phyloP scores from a whole-genome alignment of 2,113 vertebrate genomes.

The Octodon degus region DNA sequence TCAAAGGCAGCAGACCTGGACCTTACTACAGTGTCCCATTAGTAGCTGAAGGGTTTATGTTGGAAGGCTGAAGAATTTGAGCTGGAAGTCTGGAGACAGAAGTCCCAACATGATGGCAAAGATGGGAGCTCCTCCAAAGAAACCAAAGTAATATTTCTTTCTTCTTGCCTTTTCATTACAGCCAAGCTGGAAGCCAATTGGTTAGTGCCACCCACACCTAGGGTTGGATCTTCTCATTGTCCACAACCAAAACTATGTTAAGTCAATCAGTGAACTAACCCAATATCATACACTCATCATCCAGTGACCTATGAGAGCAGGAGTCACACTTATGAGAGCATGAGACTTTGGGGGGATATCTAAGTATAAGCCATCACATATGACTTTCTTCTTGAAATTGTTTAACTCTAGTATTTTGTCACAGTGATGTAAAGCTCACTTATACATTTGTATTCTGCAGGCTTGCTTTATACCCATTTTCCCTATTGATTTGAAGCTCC shows the following conservation, averaged over 20 bases:
- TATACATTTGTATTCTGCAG: too few relatives aligned
- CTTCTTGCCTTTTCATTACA: neutral
- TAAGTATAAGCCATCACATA: neutral
- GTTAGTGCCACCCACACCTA: neutral
- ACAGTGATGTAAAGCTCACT: neutral
- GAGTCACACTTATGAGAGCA: neutral
- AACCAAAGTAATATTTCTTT: neutral
- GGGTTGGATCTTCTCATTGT: neutral
- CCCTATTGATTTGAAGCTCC: neutral
- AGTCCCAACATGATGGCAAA: neutral
- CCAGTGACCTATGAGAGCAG: neutral
- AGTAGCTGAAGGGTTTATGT: neutral
- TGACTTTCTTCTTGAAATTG: neutral
- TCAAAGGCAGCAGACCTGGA: too few relatives aligned
- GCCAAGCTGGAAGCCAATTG: neutral
- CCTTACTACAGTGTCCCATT: too few relatives aligned
- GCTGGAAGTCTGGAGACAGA: neutral
- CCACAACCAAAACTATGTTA: neutral
- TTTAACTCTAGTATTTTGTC: neutral
- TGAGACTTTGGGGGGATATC: neutral
- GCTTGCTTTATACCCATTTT: neutral
- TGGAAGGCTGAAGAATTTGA: neutral
- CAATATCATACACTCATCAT: neutral
- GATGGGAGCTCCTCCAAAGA: too few relatives aligned
- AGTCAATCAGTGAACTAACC: neutral